Percentiles rank a stretch among this genome's conserved stretches.
Evolutionary conservation across 1,140 invertebrate species (phyloP).

Genomic region (Drosophila varians): DNA sequence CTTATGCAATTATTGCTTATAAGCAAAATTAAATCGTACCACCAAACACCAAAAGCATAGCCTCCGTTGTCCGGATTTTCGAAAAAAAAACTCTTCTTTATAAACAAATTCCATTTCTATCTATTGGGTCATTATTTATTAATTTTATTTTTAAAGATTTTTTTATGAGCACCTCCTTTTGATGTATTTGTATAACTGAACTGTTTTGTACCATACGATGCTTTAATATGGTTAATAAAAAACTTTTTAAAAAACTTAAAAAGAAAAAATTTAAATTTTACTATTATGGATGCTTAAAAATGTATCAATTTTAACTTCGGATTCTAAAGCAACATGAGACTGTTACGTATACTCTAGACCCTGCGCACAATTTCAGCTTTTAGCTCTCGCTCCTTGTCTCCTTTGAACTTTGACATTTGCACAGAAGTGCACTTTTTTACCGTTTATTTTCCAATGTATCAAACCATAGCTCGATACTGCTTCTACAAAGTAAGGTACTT

Average conservation of each 20-base stretch:
- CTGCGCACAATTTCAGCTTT: constrained; percentile 10
- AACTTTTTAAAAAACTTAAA: too few species aligned
- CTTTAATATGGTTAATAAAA: too few species aligned
- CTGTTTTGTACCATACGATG: too few species aligned
- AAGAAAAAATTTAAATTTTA: neutral
- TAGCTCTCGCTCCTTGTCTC: constrained; percentile 1
- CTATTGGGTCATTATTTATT: too few species aligned
- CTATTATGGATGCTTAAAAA: neutral
- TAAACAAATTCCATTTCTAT: too few species aligned
- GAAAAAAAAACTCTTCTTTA: too few species aligned
- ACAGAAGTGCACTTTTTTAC: constrained; percentile 34
- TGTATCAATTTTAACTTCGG: neutral
- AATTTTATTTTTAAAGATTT: too few species aligned
- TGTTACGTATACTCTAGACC: constrained; percentile 42
- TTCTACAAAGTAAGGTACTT: neutral
- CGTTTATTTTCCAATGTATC: neutral
- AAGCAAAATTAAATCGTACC: too few species aligned
- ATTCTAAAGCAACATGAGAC: constrained; percentile 10
- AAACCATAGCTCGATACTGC: neutral
- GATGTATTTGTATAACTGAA: too few species aligned
- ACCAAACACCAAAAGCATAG: too few species aligned
- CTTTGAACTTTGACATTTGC: constrained; percentile 57
- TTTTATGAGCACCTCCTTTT: too few species aligned
- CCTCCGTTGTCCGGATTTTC: too few species aligned
- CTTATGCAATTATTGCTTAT: neutral